These are phyloP conservation scores for Alouatta palliata DNA, from an alignment of 2,113 vertebrate genomes.

Conservation along the genomic window DNA sequence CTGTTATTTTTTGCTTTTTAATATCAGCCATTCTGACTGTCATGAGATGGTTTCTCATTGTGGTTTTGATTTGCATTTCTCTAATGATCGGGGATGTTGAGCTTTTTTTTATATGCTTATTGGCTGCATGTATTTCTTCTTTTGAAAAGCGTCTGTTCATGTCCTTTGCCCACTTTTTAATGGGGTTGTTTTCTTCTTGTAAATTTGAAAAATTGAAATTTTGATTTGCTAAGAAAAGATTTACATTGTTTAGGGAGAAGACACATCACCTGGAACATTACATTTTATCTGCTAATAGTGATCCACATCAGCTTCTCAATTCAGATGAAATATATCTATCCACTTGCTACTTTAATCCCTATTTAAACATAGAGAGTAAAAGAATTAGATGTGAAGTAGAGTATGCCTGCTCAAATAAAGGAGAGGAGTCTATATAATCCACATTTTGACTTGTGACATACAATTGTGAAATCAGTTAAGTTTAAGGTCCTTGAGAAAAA, in stretches of 20 bases:
- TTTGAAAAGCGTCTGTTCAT: too few relatives aligned
- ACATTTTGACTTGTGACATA: background rate
- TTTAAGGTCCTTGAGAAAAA: background rate
- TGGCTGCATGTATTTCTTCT: too few relatives aligned
- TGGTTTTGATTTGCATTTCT: too few relatives aligned
- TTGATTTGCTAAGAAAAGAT: background rate
- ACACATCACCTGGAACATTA: background rate
- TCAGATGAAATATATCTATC: background rate
- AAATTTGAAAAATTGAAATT: background rate
- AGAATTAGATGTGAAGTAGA: background rate
- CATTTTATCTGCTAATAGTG: background rate
- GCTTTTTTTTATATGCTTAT: too few relatives aligned
- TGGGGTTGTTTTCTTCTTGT: too few relatives aligned
- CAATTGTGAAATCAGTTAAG: background rate
- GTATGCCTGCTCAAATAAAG: background rate
- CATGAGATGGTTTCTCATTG: too few relatives aligned
- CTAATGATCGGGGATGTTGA: too few relatives aligned
- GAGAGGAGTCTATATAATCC: background rate
- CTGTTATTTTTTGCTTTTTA: too few relatives aligned
- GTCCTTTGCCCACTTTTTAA: too few relatives aligned
- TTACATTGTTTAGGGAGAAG: background rate
- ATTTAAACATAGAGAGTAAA: background rate
- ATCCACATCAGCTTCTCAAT: background rate
- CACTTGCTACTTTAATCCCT: background rate
- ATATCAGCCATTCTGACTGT: too few relatives aligned